phyloP scores from a whole-genome alignment of 2,113 vertebrate species.

The Chlamydotis undulata region DNA sequence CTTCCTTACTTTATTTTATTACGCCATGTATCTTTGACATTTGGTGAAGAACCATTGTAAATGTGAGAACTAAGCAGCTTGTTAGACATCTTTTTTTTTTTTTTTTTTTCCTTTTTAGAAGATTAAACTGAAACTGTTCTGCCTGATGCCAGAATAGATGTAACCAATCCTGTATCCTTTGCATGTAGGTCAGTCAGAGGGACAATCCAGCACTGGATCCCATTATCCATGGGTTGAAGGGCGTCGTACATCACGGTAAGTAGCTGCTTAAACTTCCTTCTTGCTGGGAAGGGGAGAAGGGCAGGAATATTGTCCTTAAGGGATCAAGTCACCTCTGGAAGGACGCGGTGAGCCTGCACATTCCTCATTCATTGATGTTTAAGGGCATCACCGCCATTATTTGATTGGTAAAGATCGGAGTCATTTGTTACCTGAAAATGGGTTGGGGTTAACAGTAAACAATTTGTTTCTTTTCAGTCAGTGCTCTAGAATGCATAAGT shows the following conservation, averaged over 20 bases:
- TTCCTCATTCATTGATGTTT: conserved; percentile 59
- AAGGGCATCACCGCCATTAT: conserved; percentile 66
- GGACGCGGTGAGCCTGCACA: background rate
- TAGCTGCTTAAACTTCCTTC: conserved; percentile 57
- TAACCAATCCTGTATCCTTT: conserved; percentile 79
- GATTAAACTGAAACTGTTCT: conserved; percentile 72
- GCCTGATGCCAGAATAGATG: conserved; percentile 71
- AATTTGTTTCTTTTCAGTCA: conserved; percentile 75
- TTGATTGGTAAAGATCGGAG: conserved; percentile 66
- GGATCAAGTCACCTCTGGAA: conserved; percentile 57
- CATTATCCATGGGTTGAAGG: conserved; percentile 95
- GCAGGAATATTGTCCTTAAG: conserved; percentile 35
- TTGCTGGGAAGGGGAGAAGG: conserved; percentile 32
- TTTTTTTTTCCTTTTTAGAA: conserved; percentile 18
- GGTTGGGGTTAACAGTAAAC: conserved; percentile 69
- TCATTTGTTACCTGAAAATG: conserved; percentile 71
- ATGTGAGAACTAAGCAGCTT: conserved; percentile 52
- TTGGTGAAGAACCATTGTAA: conserved; percentile 37
- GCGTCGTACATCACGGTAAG: conserved; percentile 97
- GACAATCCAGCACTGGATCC: conserved; percentile 93
- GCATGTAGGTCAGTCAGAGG: conserved; percentile 87
- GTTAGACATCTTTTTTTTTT: conserved; percentile 22
- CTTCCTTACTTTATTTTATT: conserved; percentile 58
- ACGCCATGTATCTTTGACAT: conserved; percentile 23
- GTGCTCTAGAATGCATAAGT: conserved; percentile 42